Evolutionary conservation across 1,140 invertebrate species (phyloP), one percentile per base, ranked within the genome.

Genomic region (Apis laboriosa): DNA sequence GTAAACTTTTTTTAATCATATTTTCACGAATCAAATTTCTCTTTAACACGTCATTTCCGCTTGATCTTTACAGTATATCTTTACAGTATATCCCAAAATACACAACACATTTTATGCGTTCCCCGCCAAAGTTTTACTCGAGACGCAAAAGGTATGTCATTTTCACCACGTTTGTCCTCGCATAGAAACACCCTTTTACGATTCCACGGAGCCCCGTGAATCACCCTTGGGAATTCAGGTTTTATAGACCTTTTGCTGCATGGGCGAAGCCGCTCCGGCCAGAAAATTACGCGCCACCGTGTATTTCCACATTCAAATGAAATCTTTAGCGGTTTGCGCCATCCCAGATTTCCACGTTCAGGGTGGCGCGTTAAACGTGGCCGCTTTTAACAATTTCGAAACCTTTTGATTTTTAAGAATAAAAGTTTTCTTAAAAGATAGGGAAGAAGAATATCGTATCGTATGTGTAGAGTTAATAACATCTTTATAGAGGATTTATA

Each of bases 141-240:
- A 17, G 77, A 80, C 51, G 49, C 78, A 64, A 63, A 71, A 72
- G 75, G 80, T 60, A 51, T 68, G 80, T 82, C 77, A 87, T 87
- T 87, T 86, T 86, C 85, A 87, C 73, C 77, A 68, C 81, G 86
- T 87, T 87, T 87, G 86, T 87, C 86, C 85, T 80, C 85, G 85
- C 85, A 53, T 55, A 80, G 85, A 83, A 87, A 86, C 81, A 88
- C 78, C 83, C 83, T 85, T 88, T 88, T 88, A 88, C 86, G 86
- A 87, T 88, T 88, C 78, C 61, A 66, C 64, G 77, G 75, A 82
- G 83, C 78, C 79, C 86, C 68, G 70, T 80, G 86, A 88, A 85
- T 88, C 86, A 88, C 83, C 86, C 75, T 28, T 55, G 86, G 86
- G 86, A 88, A 82, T 88, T 87, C 78, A 78, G 86, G 75, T 82